Evolutionary conservation across 2,888 invertebrate genomes (phyloP).

Genomic region (Erebia aethiops): DNA sequence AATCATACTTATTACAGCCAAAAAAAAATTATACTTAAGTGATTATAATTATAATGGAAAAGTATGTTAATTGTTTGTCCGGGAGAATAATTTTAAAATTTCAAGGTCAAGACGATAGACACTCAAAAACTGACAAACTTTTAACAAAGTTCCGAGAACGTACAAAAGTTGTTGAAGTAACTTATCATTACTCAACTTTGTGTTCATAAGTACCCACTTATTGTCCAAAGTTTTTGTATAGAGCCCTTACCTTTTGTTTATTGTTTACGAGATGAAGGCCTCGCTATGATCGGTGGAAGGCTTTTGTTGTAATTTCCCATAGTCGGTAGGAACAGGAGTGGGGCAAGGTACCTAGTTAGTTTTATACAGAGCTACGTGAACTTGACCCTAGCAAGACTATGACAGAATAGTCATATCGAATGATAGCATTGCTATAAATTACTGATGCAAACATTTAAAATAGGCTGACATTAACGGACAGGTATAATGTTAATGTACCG

Average conservation of each 20-base stretch:
- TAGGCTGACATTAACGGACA: too few relatives aligned
- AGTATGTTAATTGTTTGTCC: too few relatives aligned
- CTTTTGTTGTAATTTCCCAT: not conserved
- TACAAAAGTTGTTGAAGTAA: constrained; percentile 1
- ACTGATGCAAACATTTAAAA: too few relatives aligned
- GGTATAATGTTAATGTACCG: too few relatives aligned
- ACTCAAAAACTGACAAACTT: constrained; percentile 1
- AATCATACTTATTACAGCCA: too few relatives aligned
- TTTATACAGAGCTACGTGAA: too few relatives aligned
- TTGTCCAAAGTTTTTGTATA: constrained; percentile 12
- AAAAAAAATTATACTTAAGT: too few relatives aligned
- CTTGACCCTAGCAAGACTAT: too few relatives aligned
- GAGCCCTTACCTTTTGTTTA: constrained; percentile 6
- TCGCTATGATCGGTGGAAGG: not conserved
- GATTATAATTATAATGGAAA: too few relatives aligned
- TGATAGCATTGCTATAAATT: too few relatives aligned
- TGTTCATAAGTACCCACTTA: constrained; percentile 1
- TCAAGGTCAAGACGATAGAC: not conserved
- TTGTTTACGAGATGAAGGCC: not conserved
- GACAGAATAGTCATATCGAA: too few relatives aligned
- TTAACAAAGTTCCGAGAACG: not conserved
- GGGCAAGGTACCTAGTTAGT: too few relatives aligned
- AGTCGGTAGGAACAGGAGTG: not conserved
- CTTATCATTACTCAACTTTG: constrained; percentile 5
- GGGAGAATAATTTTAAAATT: not conserved